A percentile compares a stretch with the other conserved stretches of the same genome.
phyloP scores from a whole-genome alignment of 2,797 vertebrate species.

The Acanthornis magna region DNA sequence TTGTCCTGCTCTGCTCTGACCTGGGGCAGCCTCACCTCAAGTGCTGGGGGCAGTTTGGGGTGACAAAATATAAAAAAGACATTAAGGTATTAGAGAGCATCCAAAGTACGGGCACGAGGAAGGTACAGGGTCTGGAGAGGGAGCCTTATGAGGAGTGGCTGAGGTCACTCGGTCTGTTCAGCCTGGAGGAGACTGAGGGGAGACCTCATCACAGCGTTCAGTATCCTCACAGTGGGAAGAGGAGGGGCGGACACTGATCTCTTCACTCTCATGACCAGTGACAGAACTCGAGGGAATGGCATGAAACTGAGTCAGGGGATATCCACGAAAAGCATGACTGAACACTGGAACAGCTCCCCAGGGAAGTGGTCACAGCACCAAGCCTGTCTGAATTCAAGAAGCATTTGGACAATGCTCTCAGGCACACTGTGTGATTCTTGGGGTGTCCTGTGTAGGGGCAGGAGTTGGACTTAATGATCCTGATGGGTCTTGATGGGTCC shows the following conservation, averaged over 20 bases:
- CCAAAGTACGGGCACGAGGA: background rate
- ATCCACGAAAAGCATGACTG: background rate
- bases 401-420: accelerated
- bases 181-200: background rate
- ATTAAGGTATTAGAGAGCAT: background rate
- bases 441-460: background rate
- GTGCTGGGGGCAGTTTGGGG: background rate
- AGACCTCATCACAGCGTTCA: background rate
- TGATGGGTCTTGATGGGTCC: too few species aligned
- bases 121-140: background rate
- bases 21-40: accelerated
- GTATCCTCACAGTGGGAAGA: background rate
- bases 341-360: background rate
- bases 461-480: background rate
- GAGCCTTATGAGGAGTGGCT: background rate
- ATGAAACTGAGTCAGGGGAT: background rate
- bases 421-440: background rate
- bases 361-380: background rate
- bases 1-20: background rate
- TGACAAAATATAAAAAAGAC: background rate
- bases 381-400: background rate
- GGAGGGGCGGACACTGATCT: background rate
- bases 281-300: background rate
- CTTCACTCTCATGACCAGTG: background rate
- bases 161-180: background rate